Evolutionary conservation across 2,113 vertebrate genomes (phyloP), one percentile per base, ranked within the genome.

Genomic region (Hiodon alosoides): DNA sequence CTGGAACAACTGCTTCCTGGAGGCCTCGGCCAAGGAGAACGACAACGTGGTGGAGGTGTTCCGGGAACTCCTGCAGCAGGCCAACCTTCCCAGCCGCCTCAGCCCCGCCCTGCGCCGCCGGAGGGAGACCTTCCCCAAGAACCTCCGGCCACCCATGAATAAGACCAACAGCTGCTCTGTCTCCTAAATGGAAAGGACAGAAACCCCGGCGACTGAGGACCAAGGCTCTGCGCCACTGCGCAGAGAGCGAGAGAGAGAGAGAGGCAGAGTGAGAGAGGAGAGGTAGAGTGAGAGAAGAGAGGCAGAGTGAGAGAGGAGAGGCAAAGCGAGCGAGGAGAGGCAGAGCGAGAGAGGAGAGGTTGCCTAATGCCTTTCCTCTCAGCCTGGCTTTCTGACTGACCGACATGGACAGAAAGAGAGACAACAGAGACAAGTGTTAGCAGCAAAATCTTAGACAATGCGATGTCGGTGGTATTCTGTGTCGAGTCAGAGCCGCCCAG

Each of bases 141-240:
- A 92, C 14, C 75, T 90, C 52, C 78, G 94, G 70, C 95, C 94
- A 0, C 95, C 95, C 76, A 96, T 96, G 93, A 96, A 95, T 89
- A 96, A 96, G 83, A 94, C 95, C 86, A 96, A 96, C 88, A 96
- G 94, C 87, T 96, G 95, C 75, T 86, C 86, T 0, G 65, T 96
- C 85, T 94, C 93, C 54, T 96, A 91, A 90, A 80, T 59, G 55
- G 50, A 53, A 0, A 1, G 57, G 9, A 59, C 6, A 53, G 16
- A 31, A 31, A 31, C 31, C 31, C 75, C n/a, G 17, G 2, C 4
- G 69, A 14, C 48, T 48, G 50, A 55, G 5, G 4, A 2, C 13
- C 31, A 47, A 2, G 2, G 73, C 62, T 16, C n/a, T 10, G 68
- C 54, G 51, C 69, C 54, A 14, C 69, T 55, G 4, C 69, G 13